A percentile compares a stretch with the other conserved stretches of the same genome.
Evolutionary conservation across 2,797 vertebrate species (phyloP).

Genomic region (Crax fasciolata): DNA sequence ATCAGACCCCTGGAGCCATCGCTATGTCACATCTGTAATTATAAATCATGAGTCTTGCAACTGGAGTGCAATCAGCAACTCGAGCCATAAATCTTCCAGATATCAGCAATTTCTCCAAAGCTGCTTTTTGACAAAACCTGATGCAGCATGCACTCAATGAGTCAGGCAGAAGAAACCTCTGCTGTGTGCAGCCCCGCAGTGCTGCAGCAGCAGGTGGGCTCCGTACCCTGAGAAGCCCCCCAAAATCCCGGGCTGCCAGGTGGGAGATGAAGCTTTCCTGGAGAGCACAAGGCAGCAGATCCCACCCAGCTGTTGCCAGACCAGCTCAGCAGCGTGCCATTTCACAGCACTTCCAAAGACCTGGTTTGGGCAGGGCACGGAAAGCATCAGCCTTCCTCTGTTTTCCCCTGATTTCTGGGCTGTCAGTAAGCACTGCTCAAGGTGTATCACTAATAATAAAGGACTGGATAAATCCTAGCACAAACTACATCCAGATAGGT

Average conservation of each 20-base stretch:
- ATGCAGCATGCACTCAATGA: neutral
- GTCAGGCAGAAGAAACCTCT: neutral
- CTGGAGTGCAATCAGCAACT: neutral
- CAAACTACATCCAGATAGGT: neutral
- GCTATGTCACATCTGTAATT: neutral
- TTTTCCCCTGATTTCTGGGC: neutral
- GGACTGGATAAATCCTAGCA: neutral
- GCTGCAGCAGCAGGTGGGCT: neutral
- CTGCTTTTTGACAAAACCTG: neutral
- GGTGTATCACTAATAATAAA: neutral
- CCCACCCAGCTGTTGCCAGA: neutral
- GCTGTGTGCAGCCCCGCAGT: neutral
- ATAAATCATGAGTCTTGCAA: neutral
- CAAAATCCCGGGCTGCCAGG: accelerated
- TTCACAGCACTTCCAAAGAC: neutral
- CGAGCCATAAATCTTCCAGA: neutral
- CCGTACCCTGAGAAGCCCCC: neutral
- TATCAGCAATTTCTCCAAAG: neutral
- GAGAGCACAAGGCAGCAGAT: neutral
- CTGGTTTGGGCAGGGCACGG: neutral
- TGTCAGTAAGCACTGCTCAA: neutral
- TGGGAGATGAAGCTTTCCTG: neutral
- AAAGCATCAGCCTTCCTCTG: neutral
- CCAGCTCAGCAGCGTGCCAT: neutral
- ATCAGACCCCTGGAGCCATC: conserved; percentile 3